These are phyloP conservation scores for Calephelis virginiensis DNA, from an alignment of 1,140 invertebrate species.

Conservation along the genomic window DNA sequence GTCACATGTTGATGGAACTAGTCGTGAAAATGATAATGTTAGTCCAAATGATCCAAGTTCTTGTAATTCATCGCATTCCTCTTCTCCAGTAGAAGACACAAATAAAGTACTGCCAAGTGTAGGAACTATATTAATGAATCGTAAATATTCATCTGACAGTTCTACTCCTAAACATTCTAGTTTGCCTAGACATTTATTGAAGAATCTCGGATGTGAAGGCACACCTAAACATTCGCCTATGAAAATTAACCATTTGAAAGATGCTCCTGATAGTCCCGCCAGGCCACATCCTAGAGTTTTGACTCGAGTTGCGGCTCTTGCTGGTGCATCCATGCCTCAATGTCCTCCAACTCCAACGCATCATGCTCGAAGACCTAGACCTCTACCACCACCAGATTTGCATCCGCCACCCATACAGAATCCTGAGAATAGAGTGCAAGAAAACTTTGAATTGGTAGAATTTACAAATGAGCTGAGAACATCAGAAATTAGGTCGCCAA, in stretches of 20 bases:
- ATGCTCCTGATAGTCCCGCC: slow-evolving; percentile 61
- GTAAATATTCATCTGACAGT: slow-evolving; percentile 65
- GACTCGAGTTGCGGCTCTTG: slow-evolving; percentile 76
- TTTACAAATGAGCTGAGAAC: slow-evolving; percentile 73
- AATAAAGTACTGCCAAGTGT: slow-evolving; percentile 53
- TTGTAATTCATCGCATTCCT: slow-evolving; percentile 65
- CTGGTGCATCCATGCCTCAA: slow-evolving; percentile 52
- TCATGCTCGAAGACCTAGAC: slow-evolving; percentile 83
- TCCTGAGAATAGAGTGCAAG: slow-evolving; percentile 33
- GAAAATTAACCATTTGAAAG: slow-evolving; percentile 47
- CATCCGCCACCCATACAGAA: slow-evolving; percentile 74
- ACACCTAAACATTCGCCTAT: slow-evolving; percentile 67
- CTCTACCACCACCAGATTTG: slow-evolving; percentile 69
- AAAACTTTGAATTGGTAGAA: slow-evolving; percentile 68
- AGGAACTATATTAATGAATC: slow-evolving; percentile 64
- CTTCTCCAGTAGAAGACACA: slow-evolving; percentile 61
- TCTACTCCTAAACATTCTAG: slow-evolving; percentile 73
- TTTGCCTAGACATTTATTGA: slow-evolving; percentile 65
- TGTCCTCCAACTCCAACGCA: slow-evolving; percentile 92
- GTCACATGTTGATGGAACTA: slow-evolving; percentile 57
- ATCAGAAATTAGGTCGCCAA: slow-evolving; percentile 75
- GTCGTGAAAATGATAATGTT: slow-evolving; percentile 48
- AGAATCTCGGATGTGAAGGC: slow-evolving; percentile 61
- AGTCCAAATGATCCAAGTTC: slow-evolving; percentile 61
- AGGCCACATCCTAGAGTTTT: slow-evolving; percentile 80